A percentile compares a stretch with the other conserved stretches of the same genome.
These are phyloP conservation scores for Caloenas nicobarica DNA, from an alignment of 2,113 vertebrate species.

Conservation along the genomic window DNA sequence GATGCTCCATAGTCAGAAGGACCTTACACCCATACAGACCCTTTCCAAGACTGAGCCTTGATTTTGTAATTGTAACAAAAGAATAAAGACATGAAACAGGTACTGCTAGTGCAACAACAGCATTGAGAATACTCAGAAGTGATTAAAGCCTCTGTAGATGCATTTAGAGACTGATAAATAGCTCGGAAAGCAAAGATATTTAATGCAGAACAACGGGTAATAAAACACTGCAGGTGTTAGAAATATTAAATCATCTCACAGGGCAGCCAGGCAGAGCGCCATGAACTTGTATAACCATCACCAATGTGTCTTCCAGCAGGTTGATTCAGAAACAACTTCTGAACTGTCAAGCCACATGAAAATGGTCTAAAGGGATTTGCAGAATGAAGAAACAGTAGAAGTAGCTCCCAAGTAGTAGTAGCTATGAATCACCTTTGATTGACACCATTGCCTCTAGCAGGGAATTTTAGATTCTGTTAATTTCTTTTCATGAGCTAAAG, in stretches of 20 bases:
- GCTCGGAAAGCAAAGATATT: neutral
- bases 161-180: neutral
- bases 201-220: neutral
- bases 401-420: neutral
- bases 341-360: neutral
- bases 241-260: neutral
- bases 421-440: neutral
- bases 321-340: neutral
- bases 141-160: neutral
- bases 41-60: neutral
- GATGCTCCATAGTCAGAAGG: neutral
- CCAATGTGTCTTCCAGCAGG: neutral
- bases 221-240: neutral
- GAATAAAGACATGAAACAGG: neutral
- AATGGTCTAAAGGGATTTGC: neutral
- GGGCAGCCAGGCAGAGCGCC: neutral
- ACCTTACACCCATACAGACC: neutral
- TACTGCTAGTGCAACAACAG: neutral
- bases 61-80: neutral
- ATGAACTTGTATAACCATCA: neutral
- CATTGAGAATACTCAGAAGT: neutral
- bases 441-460: neutral
- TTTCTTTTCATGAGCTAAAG: neutral
- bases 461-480: constrained; percentile 14
- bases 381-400: neutral